Percentiles rank a stretch among this genome's conserved stretches.
Evolutionary conservation across 2,113 vertebrate species (phyloP).

Genomic region (Indri indri): DNA sequence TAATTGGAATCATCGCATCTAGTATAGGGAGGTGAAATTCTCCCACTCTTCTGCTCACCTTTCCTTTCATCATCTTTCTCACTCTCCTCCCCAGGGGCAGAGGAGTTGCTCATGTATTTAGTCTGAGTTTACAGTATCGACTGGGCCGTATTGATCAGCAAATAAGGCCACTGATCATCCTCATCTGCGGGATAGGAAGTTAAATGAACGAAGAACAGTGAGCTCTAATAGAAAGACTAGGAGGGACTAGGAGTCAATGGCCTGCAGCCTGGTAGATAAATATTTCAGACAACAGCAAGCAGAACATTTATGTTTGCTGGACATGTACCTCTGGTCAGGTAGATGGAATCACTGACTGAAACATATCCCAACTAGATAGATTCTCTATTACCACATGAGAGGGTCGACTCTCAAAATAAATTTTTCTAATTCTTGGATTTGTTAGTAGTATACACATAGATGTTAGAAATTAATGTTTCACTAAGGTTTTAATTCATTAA

Average conservation of each 20-base stretch:
- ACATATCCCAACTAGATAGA: not conserved
- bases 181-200: not conserved
- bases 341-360: not conserved
- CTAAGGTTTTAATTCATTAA: not conserved
- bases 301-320: not conserved
- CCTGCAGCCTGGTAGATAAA: not conserved
- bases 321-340: not conserved
- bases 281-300: not conserved
- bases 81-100: not conserved
- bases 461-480: not conserved
- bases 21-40: not conserved
- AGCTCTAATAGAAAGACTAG: not conserved
- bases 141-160: not conserved
- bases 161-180: not conserved
- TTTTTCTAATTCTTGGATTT: not conserved
- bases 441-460: not conserved
- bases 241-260: not conserved
- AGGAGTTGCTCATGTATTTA: not conserved
- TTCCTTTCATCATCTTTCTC: not conserved
- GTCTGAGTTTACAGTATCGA: not conserved
- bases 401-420: not conserved
- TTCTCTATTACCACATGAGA: not conserved
- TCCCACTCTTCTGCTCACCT: not conserved
- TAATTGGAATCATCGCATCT: not conserved
- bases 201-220: not conserved